Evolutionary conservation across 2,113 vertebrate species (phyloP), one percentile per base, ranked within the genome.

Genomic region (Holacanthus passer): DNA sequence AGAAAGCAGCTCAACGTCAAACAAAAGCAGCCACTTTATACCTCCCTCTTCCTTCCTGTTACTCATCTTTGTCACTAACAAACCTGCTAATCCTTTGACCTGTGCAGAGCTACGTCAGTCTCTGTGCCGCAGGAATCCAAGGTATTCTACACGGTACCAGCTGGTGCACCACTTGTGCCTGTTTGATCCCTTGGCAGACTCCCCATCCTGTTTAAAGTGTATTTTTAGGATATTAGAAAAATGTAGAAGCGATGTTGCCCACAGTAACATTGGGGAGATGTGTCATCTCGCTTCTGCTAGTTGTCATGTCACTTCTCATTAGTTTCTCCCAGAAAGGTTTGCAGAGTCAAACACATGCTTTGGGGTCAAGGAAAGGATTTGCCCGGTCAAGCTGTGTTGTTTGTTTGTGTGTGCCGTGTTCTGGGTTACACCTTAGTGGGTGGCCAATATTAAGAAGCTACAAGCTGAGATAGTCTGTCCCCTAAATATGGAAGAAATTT

Each of bases 171-270:
- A 88, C 88, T 92, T 92, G 90, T 81, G 84, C 90, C 86, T 85
- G 79, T 92, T 92, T 92, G 90, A 94, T 91, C 87, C 79, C 83
- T 90, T 93, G 90, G 91, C 89, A 93, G 83, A 76, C 79, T 82
- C 77, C 74, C 81, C 71, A 52, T 65, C 75, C 80, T 82, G 72
- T 79, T 89, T 84, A 79, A 83, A 81, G 84, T 79, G 50, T 92
- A 91, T 93, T 92, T 94, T 91, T 90, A 90, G 89, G 67, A 81
- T 82, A 82, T 87, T 83, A 88, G 77, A 73, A 65, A 75, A 73
- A 84, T 41, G 47, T 45, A 50, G 68, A 85, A 74, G 56, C 58
- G 82, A 87, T 64, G 83, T 81, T 87, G 84, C 88, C 67, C 80
- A 87, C 64, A 84, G 87, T 82, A 66, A 91, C 74, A 73, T 37